Percentiles rank a stretch among this genome's conserved stretches.
Evolutionary conservation across 2,113 vertebrate genomes (phyloP).

Genomic region (Poeciliopsis turrubarensis): DNA sequence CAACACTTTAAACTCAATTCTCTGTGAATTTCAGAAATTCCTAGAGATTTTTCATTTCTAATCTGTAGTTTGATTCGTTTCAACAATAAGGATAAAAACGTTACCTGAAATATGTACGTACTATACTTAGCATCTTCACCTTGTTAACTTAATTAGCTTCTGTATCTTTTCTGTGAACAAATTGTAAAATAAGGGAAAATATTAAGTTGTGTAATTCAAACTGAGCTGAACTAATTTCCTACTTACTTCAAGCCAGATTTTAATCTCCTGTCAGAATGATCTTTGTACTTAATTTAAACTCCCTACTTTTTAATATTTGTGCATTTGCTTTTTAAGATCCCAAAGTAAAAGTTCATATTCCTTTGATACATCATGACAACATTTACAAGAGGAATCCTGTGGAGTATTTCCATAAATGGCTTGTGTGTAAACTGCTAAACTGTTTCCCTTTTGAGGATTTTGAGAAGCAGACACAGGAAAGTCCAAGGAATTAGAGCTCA

Average conservation of each 20-base stretch:
- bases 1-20: not conserved
- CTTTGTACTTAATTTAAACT: too few relatives aligned
- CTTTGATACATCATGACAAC: not conserved
- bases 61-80: not conserved
- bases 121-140: not conserved
- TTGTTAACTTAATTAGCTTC: too few relatives aligned
- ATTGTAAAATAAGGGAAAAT: too few relatives aligned
- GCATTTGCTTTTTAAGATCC: too few relatives aligned
- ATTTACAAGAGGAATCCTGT: not conserved
- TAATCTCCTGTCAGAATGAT: not conserved
- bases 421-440: constrained; percentile 40
- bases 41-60: too few relatives aligned
- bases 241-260: not conserved
- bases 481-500: constrained; percentile 14
- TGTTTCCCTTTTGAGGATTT: constrained; percentile 59
- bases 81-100: not conserved
- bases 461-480: constrained; percentile 12
- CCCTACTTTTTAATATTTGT: not conserved
- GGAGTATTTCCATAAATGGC: not conserved
- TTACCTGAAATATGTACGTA: not conserved
- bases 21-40: not conserved
- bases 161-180: too few relatives aligned
- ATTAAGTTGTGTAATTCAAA: too few relatives aligned
- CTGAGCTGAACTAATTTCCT: not conserved
- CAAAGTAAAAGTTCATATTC: too few relatives aligned